phyloP scores from a whole-genome alignment of 2,888 invertebrate genomes.

The Lucinisca nassula region DNA sequence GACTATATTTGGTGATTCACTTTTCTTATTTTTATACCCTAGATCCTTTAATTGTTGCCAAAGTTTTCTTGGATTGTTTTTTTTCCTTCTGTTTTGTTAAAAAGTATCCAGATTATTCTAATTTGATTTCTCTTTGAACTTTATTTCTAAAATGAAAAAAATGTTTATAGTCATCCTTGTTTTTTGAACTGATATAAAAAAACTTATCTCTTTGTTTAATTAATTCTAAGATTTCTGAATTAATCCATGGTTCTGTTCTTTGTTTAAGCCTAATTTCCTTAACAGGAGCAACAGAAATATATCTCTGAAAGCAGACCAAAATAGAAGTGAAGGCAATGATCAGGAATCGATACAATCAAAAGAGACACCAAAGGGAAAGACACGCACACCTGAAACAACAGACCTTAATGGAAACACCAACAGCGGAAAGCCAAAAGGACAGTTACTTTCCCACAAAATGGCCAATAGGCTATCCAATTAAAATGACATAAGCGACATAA shows the following conservation, averaged over 20 bases:
- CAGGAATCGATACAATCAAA: too few species aligned
- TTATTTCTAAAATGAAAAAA: not conserved
- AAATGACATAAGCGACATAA: too few species aligned
- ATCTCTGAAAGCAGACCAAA: slow-evolving; percentile 12
- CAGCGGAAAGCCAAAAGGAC: too few species aligned
- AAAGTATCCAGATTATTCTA: not conserved
- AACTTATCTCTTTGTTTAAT: not conserved
- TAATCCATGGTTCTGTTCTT: slow-evolving; percentile 17
- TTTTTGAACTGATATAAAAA: slow-evolving; percentile 1
- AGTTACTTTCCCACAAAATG: too few species aligned
- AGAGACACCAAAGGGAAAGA: too few species aligned
- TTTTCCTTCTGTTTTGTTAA: slow-evolving; percentile 19
- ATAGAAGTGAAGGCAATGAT: too few species aligned
- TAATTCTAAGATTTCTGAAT: not conserved
- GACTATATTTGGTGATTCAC: not conserved
- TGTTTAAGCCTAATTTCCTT: slow-evolving; percentile 17
- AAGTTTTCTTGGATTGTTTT: too few species aligned
- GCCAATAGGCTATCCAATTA: too few species aligned
- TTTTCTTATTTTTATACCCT: too few species aligned
- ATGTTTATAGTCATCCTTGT: not conserved
- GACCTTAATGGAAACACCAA: too few species aligned
- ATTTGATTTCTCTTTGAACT: slow-evolving; percentile 14
- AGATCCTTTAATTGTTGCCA: too few species aligned
- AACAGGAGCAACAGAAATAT: slow-evolving; percentile 20
- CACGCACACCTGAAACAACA: too few species aligned